Evolutionary conservation across 1,140 invertebrate genomes (phyloP).

Genomic region (Solenopsis fugax): DNA sequence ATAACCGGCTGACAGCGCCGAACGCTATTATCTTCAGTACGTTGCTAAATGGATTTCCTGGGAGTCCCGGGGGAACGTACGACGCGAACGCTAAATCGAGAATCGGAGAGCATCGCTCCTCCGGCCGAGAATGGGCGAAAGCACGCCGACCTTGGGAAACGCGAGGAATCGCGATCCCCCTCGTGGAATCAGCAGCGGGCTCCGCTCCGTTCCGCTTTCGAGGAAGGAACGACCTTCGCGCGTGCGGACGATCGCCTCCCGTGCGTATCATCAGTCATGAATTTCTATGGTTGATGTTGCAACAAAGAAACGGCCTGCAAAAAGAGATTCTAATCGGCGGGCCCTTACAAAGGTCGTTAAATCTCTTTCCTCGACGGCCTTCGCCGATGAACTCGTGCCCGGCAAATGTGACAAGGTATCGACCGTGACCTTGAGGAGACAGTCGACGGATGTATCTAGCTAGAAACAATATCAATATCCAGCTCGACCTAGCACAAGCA

Average conservation of each 20-base stretch:
- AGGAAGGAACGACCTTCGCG: conserved; percentile 49
- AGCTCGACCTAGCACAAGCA: no score
- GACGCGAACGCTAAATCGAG: neutral
- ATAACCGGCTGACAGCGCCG: conserved; percentile 66
- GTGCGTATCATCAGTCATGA: conserved; percentile 33
- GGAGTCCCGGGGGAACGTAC: conserved; percentile 29
- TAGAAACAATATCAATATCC: no score
- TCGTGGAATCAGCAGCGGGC: conserved; percentile 8
- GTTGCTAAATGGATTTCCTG: neutral
- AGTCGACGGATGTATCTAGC: neutral
- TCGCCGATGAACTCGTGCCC: conserved; percentile 34
- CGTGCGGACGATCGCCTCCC: conserved; percentile 3
- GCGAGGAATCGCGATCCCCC: conserved; percentile 30
- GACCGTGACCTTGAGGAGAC: conserved; percentile 42
- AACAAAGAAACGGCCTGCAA: conserved; percentile 25
- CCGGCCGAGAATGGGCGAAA: neutral
- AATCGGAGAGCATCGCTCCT: neutral
- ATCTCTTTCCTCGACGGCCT: conserved; percentile 49
- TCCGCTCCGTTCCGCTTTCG: conserved; percentile 49
- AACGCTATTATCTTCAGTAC: conserved; percentile 28
- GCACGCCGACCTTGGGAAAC: conserved; percentile 18
- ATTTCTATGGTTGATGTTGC: conserved; percentile 44
- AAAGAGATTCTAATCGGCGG: conserved; percentile 33
- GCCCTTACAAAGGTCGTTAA: conserved; percentile 33
- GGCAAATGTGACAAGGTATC: conserved; percentile 47